These are phyloP conservation scores for Alviniconcha strummeri DNA, from an alignment of 2,888 invertebrate species.

Conservation along the genomic window DNA sequence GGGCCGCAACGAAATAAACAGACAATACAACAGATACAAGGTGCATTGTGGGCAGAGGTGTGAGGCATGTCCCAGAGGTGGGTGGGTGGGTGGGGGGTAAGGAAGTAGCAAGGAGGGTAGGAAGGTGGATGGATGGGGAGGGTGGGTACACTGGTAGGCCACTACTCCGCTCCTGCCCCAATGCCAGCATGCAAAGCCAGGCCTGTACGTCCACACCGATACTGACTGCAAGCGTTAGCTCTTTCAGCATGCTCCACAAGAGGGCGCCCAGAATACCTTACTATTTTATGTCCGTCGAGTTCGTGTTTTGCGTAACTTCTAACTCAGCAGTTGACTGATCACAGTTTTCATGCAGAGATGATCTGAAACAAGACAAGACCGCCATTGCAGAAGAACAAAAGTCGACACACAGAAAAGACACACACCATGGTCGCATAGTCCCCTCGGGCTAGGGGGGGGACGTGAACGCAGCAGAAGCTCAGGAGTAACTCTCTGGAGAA, in stretches of 20 bases:
- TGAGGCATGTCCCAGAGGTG: not conserved
- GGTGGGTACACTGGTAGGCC: conserved; percentile 4
- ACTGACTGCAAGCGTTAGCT: conserved; percentile 39
- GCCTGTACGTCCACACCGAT: conserved; percentile 31
- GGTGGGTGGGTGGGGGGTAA: not conserved
- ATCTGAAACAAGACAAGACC: conserved; percentile 63
- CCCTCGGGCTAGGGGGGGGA: too few relatives aligned
- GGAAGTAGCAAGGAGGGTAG: not conserved
- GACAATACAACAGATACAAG: not conserved
- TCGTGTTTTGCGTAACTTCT: conserved; percentile 60
- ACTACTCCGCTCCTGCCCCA: conserved; percentile 26
- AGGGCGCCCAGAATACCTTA: conserved; percentile 41
- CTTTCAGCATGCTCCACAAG: conserved; percentile 42
- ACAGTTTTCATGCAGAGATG: conserved; percentile 66
- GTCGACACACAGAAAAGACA: conserved; percentile 25
- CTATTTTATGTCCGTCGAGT: conserved; percentile 55
- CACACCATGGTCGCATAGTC: too few relatives aligned
- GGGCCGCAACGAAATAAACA: not conserved
- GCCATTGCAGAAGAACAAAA: conserved; percentile 55
- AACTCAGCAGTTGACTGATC: conserved; percentile 63
- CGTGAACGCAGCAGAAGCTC: too few relatives aligned
- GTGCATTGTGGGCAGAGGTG: not conserved
- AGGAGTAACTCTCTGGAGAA: too few relatives aligned
- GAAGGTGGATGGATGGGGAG: not conserved
- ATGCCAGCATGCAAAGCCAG: conserved; percentile 39